Conservation (phyloP, 2,888 invertebrate species). For the Abscondita cerata region DNA sequence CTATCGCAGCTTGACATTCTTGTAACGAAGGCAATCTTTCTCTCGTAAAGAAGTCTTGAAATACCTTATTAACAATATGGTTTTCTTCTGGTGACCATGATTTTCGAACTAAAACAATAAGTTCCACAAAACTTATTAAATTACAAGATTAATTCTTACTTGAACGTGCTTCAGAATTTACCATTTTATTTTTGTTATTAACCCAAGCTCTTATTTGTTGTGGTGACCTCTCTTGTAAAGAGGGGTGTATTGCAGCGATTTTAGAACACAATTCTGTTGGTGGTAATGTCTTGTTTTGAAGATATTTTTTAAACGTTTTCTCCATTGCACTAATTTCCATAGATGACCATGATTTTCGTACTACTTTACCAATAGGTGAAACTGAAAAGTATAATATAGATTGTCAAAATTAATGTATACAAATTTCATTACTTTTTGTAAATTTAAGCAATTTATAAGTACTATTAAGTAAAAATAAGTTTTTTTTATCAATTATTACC, state of each 20-base stretch:
- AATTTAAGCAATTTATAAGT: too few relatives aligned
- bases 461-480: too few relatives aligned
- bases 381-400: not conserved
- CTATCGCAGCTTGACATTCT: not conserved
- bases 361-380: not conserved
- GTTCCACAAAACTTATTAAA: not conserved
- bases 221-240: too few relatives aligned
- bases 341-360: not conserved
- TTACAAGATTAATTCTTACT: not conserved
- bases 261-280: not conserved
- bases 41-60: not conserved
- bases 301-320: not conserved
- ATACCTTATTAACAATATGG: too few relatives aligned
- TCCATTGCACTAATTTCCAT: not conserved
- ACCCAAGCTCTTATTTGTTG: not conserved
- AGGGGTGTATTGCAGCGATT: not conserved
- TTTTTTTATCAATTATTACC: not conserved
- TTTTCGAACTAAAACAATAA: not conserved
- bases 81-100: not conserved
- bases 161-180: not conserved
- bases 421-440: too few relatives aligned
- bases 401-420: too few relatives aligned
- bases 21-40: not conserved
- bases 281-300: not conserved
- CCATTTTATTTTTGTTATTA: not conserved